Conservation (phyloP, 2,797 vertebrate species). For the Menidia menidia region DNA sequence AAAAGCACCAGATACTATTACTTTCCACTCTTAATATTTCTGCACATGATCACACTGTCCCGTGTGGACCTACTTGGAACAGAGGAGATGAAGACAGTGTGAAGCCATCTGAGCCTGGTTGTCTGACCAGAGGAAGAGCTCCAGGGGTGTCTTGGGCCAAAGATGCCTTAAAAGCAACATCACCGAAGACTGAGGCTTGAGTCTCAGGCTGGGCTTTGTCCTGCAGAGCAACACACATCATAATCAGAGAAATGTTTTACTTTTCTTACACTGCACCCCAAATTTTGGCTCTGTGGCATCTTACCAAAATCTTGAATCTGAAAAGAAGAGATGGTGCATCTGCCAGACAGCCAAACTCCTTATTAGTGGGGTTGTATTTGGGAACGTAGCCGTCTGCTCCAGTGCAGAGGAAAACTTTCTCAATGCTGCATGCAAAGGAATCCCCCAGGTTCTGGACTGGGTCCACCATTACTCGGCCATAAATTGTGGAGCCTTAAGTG, state of each 20-base stretch:
- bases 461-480: slow-evolving; percentile 84
- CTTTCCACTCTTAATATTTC: not conserved
- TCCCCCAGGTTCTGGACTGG: slow-evolving; percentile 87
- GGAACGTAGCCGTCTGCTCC: slow-evolving; percentile 85
- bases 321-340: slow-evolving; percentile 84
- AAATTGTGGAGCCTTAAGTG: slow-evolving; percentile 80
- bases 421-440: slow-evolving; percentile 86
- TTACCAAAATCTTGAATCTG: slow-evolving; percentile 86
- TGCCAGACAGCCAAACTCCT: slow-evolving; percentile 83
- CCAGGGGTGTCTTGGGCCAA: slow-evolving; percentile 80
- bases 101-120: slow-evolving; percentile 85
- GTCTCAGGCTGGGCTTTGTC: slow-evolving; percentile 89
- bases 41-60: not conserved
- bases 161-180: slow-evolving; percentile 80
- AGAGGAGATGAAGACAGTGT: slow-evolving; percentile 83
- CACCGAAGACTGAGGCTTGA: slow-evolving; percentile 80
- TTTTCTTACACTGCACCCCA: not conserved
- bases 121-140: slow-evolving; percentile 76
- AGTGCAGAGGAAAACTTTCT: slow-evolving; percentile 88
- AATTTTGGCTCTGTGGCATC: not conserved
- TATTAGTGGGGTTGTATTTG: slow-evolving; percentile 84
- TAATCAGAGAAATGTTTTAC: not conserved
- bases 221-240: slow-evolving; percentile 64
- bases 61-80: slow-evolving; percentile 79
- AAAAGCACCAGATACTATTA: not conserved